A percentile compares a stretch with the other conserved stretches of the same genome.
These are phyloP conservation scores for Heliconius aoede DNA, from an alignment of 2,888 invertebrate species.

Conservation along the genomic window DNA sequence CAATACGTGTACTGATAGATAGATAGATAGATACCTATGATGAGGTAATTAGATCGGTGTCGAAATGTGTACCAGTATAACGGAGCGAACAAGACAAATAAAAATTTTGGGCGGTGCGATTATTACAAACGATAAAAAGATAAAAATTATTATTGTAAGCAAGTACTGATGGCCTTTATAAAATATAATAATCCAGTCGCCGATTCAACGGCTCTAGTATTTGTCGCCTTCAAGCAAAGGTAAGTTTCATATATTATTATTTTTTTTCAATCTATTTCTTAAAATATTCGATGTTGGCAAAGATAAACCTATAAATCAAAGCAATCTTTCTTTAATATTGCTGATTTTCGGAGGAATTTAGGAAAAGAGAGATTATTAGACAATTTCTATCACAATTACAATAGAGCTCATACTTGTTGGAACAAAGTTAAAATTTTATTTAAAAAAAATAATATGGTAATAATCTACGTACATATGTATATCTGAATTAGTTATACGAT, in stretches of 20 bases:
- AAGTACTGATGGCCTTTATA: conserved; percentile 16
- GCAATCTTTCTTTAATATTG: too few relatives aligned
- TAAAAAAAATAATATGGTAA: background rate
- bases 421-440: background rate
- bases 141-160: conserved; percentile 10
- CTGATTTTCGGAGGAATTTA: background rate
- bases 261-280: background rate
- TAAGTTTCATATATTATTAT: conserved; percentile 27
- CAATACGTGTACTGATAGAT: background rate
- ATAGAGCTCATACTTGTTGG: background rate
- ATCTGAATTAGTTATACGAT: background rate
- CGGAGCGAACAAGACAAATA: conserved; percentile 5
- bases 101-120: conserved; percentile 20
- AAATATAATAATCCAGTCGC: conserved; percentile 36
- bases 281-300: background rate
- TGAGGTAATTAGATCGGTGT: conserved; percentile 2
- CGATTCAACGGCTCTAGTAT: conserved; percentile 12
- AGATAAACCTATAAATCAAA: background rate
- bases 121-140: conserved; percentile 24
- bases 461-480: background rate
- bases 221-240: conserved; percentile 38
- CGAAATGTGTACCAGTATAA: background rate
- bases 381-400: background rate
- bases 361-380: too few relatives aligned
- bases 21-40: background rate